Evolutionary conservation across 2,888 invertebrate genomes (phyloP).

Genomic region (Nephrotoma guestfalica): DNA sequence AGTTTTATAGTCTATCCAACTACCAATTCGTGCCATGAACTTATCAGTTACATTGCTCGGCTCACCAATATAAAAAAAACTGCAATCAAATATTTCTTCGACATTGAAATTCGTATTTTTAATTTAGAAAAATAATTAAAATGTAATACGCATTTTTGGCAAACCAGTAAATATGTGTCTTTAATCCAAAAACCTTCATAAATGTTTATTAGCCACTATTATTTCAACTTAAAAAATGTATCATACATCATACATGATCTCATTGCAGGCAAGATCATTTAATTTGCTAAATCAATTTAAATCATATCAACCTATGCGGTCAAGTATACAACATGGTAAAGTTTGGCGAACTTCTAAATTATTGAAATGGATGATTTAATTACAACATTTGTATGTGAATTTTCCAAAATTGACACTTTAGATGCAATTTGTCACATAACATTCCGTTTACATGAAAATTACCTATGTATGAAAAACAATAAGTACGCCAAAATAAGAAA

Average conservation of each 20-base stretch:
- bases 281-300: background rate
- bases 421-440: background rate
- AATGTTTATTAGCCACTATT: too few relatives aligned
- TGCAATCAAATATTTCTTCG: too few relatives aligned
- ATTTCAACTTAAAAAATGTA: background rate
- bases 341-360: background rate
- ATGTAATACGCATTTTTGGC: too few relatives aligned
- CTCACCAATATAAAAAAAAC: too few relatives aligned
- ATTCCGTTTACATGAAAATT: background rate
- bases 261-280: background rate
- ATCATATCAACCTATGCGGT: background rate
- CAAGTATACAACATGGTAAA: background rate
- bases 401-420: background rate
- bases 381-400: background rate
- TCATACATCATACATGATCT: background rate
- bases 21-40: too few relatives aligned
- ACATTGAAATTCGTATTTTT: too few relatives aligned
- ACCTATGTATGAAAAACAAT: background rate
- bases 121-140: too few relatives aligned
- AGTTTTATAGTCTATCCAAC: too few relatives aligned
- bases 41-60: too few relatives aligned
- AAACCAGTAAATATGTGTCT: too few relatives aligned
- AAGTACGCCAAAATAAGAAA: background rate
- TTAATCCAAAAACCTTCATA: too few relatives aligned
- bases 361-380: background rate